Conservation (phyloP, 2,113 vertebrate genomes). For the Urocolius indicus region DNA sequence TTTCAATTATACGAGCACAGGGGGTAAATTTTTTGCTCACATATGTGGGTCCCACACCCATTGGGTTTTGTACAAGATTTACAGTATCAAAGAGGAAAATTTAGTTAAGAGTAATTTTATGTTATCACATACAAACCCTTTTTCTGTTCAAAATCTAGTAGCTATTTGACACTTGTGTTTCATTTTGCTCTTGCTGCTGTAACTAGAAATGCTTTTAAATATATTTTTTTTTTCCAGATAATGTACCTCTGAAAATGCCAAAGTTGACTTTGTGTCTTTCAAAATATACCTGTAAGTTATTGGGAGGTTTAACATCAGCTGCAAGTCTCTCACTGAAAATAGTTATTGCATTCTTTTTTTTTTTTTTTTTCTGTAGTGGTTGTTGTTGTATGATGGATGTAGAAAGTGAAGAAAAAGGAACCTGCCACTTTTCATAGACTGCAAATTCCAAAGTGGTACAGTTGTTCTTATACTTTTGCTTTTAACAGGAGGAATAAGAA, state of each 20-base stretch:
- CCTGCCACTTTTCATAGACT: neutral
- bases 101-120: conserved; percentile 24
- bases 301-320: neutral
- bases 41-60: neutral
- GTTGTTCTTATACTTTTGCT: neutral
- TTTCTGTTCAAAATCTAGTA: conserved; percentile 7
- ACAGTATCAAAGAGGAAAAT: neutral
- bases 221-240: conserved; percentile 29
- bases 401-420: neutral
- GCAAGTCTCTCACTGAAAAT: neutral
- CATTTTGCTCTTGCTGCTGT: conserved; percentile 32
- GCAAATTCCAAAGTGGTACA: neutral
- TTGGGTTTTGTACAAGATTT: neutral
- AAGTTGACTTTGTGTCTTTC: conserved; percentile 33
- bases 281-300: conserved; percentile 1
- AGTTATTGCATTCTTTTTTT: neutral
- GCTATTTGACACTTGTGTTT: conserved; percentile 38
- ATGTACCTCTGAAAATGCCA: conserved; percentile 37
- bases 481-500: conserved; percentile 14
- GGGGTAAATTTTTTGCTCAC: conserved; percentile 34
- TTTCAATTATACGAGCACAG: conserved; percentile 58
- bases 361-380: neutral
- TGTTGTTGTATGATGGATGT: neutral
- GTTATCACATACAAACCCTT: neutral
- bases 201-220: conserved; percentile 59